These are phyloP conservation scores for Heliconius congener DNA, from an alignment of 1,140 invertebrate species.

Conservation along the genomic window DNA sequence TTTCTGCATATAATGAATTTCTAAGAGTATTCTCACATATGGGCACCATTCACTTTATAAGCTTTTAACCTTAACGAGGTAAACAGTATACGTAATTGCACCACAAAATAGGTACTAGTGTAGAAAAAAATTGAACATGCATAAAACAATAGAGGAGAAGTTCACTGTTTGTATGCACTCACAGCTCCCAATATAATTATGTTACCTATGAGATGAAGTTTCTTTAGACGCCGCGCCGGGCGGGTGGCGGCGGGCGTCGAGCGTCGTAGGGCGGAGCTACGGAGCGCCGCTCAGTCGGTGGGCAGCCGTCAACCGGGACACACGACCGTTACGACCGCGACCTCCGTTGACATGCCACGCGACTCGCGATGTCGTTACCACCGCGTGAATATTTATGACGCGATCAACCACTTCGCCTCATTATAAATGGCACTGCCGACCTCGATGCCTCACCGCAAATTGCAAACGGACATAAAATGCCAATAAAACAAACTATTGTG, in stretches of 20 bases:
- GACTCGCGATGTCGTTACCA: constrained; percentile 70
- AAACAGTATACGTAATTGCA: neutral
- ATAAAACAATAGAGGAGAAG: constrained; percentile 12
- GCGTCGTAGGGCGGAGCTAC: constrained; percentile 68
- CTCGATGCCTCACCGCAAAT: constrained; percentile 58
- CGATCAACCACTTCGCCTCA: constrained; percentile 61
- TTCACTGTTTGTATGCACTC: constrained; percentile 65
- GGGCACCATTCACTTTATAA: neutral
- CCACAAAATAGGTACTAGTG: neutral
- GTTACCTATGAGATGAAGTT: constrained; percentile 76
- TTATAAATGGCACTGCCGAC: constrained; percentile 75
- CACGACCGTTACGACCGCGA: constrained; percentile 47
- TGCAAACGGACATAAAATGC: constrained; percentile 71
- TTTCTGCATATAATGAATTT: constrained; percentile 16
- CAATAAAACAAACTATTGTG: constrained; percentile 72
- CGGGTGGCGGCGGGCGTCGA: constrained; percentile 64
- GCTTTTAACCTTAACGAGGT: neutral
- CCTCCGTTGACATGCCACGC: constrained; percentile 60
- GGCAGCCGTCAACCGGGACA: constrained; percentile 63
- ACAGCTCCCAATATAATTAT: constrained; percentile 44
- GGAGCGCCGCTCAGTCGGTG: constrained; percentile 72
- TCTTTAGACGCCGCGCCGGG: constrained; percentile 60
- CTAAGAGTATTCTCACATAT: constrained; percentile 7
- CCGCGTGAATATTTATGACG: constrained; percentile 77
- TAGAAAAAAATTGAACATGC: neutral